Evolutionary conservation across 2,113 vertebrate genomes (phyloP).

Genomic region (Cavia aperea): DNA sequence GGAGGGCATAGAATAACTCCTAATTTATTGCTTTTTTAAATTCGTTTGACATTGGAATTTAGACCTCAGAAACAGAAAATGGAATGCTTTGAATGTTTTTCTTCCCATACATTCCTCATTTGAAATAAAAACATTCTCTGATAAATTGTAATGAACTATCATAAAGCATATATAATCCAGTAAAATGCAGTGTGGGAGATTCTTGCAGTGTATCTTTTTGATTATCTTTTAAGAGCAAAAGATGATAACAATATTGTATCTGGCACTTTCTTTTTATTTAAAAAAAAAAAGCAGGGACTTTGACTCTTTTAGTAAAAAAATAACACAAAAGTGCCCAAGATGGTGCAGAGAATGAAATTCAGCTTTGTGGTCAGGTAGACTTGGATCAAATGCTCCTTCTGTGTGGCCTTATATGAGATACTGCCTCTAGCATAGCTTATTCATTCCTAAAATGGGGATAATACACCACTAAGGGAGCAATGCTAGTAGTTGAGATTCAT

Average conservation of each 20-base stretch:
- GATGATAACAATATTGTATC: neutral
- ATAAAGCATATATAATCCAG: neutral
- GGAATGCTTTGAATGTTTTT: neutral
- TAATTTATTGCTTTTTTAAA: slow-evolving; percentile 46
- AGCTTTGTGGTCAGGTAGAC: neutral
- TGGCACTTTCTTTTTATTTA: neutral
- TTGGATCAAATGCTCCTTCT: neutral
- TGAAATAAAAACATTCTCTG: neutral
- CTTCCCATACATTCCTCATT: slow-evolving; percentile 14
- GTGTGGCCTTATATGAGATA: neutral
- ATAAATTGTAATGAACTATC: neutral
- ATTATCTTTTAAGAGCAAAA: neutral
- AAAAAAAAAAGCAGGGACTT: neutral
- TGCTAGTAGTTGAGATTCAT: neutral
- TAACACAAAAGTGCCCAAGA: neutral
- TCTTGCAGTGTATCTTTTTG: neutral
- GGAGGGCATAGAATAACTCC: neutral
- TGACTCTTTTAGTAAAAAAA: neutral
- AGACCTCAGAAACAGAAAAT: slow-evolving; percentile 32
- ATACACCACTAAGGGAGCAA: neutral
- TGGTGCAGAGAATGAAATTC: neutral
- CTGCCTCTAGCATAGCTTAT: neutral
- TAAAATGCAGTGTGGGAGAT: neutral
- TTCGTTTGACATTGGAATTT: slow-evolving; percentile 47
- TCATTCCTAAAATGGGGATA: neutral